Evolutionary conservation across 1,140 invertebrate species (phyloP), one percentile per base, ranked within the genome.

Genomic region (Eubasilissa regina): DNA sequence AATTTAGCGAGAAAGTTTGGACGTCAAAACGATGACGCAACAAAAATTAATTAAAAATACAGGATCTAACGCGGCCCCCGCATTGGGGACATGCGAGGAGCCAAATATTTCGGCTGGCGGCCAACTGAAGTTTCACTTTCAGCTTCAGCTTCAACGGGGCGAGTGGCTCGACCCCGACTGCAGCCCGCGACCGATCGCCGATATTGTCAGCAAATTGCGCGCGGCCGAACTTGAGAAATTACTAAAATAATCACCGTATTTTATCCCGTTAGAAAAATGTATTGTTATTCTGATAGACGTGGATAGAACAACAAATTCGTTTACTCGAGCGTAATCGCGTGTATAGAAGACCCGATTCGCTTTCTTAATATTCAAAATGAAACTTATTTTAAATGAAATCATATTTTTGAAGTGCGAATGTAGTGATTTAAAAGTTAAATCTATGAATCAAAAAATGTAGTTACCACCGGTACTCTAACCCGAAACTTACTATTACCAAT

Each of bases 101-200:
- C n/a, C 64, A 68, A 68, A 68, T 68, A 68, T 68, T 68, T 68
- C 43, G 64, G 64, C 64, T 44, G 13, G 64, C 35, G 45, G 64
- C 64, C 64, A 68, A 68, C 10, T 45, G 43, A n/a, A 68, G 64
- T 68, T 68, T 68, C 64, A 45, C 64, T 68, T 68, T 68, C 35
- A 45, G 43, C 35, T 6, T 12, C 13, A 44, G 13, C 62, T 10
- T 58, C 9, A 17, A 1, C 55, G 19, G 19, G 12, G 55, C 4
- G 12, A 58, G 13, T 15, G n/a, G 13, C 17, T 11, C 55, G 13
- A n/a, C n/a, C 48, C n/a, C 3, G 48, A 1, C n/a, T 8, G 17
- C 13, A 3, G 13, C 17, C n/a, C 55, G 55, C 17, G 55, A 58
- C 55, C 10, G 17, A 19, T 35, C 13, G 25, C 58, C 17, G 21